Evolutionary conservation across 2,888 invertebrate genomes (phyloP), one percentile per base, ranked within the genome.

Genomic region (Hemicrepidius hirtus): DNA sequence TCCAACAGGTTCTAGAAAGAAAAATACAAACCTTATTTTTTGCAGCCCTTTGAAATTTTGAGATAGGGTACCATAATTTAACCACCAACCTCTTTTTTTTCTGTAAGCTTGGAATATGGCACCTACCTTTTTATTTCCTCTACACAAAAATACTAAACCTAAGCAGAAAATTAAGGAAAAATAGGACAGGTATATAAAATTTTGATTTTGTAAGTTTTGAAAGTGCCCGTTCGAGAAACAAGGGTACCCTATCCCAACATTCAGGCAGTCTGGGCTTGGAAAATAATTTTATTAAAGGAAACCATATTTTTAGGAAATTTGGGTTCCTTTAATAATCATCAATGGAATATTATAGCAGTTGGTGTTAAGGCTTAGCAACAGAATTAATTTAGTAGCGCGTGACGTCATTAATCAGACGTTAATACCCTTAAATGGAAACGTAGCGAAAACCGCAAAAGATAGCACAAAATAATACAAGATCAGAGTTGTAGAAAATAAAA

Each of bases 241-340:
- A 94, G 95, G 95, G 95, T 95, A 96, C 96, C 96, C 96, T 95
- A 96, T 96, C 96, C 96, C 96, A 96, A 96, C 96, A 96, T 96
- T 95, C 96, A 96, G 96, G 96, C 95, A 94, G 92, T 82, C 79
- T 82, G 77, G 79, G 76, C 73, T 78, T 78, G 75, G 75, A 76
- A 73, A 74, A 75, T 71, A 16, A 24, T 13, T 16, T 37, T 37
- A 44, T 24, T 24, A 18, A 28, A 49, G 35, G 46, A 63, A 24
- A 32, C 13, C 21, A 13, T 7, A n/a, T 16, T 10, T 13, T 13
- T 12, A 18, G 12, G 3, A 28, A 28, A 20, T 20, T 10, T 37
- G 57, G 18, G 3, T 57, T 57, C 20, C 37, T 37, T 37, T 18
- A 40, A 57, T 40, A 40, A 57, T 20, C 21, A 21, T 37, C 10